Conservation (phyloP, 2,888 invertebrate genomes). For the Plagodis dolabraria region DNA sequence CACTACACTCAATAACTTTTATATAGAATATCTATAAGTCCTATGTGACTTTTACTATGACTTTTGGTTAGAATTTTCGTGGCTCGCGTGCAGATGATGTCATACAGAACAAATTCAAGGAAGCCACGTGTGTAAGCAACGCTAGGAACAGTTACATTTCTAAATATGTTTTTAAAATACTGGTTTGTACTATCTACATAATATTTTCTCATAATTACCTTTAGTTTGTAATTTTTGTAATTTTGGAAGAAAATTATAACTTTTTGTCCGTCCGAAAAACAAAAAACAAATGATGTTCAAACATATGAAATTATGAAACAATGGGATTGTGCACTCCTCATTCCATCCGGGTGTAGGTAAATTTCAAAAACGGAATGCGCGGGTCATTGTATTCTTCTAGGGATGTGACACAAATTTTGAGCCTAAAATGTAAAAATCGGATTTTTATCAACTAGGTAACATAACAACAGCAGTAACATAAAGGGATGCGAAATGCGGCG, state of each 20-base stretch:
- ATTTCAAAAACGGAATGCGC: conserved; percentile 81
- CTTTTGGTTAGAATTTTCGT: conserved; percentile 52
- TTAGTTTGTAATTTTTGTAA: conserved; percentile 83
- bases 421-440: conserved; percentile 73
- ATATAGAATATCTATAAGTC: conserved; percentile 17
- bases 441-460: conserved; percentile 59
- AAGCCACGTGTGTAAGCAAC: conserved; percentile 71
- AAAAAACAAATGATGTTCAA: conserved; percentile 85
- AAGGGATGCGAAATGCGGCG: conserved; percentile 80
- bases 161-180: conserved; percentile 6
- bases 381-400: conserved; percentile 77
- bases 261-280: conserved; percentile 84
- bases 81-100: conserved; percentile 74
- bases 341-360: conserved; percentile 81
- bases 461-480: conserved; percentile 67
- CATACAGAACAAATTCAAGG: conserved; percentile 70
- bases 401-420: conserved; percentile 72
- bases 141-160: conserved; percentile 17
- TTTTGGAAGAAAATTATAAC: conserved; percentile 83
- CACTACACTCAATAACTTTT: conserved; percentile 56
- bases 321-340: conserved; percentile 83
- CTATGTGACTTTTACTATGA: conserved; percentile 24
- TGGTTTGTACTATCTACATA: conserved; percentile 30
- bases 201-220: conserved; percentile 73
- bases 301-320: conserved; percentile 84